A percentile compares a stretch with the other conserved stretches of the same genome.
Conservation (phyloP, 1,140 invertebrate species). For the Lerema accius region DNA sequence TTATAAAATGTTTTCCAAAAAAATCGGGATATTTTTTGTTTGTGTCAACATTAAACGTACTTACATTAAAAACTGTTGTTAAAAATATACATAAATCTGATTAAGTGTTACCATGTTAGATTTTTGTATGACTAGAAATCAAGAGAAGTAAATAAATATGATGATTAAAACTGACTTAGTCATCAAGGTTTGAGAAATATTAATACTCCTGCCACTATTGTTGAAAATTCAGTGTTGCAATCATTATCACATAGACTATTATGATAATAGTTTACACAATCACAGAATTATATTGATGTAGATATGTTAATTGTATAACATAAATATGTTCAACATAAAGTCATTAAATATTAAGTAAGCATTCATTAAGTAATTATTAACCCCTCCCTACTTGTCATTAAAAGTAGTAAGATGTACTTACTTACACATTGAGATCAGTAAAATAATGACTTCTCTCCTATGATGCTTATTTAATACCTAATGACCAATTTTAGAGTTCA, state of each 20-base stretch:
- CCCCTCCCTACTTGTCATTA: too few relatives aligned
- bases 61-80: conserved; percentile 10
- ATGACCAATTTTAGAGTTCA: conserved; percentile 28
- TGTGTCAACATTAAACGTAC: conserved; percentile 3
- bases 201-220: conserved; percentile 35
- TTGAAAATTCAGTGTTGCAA: conserved; percentile 23
- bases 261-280: conserved; percentile 31
- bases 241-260: conserved; percentile 28
- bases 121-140: conserved; percentile 17
- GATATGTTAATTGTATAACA: conserved; percentile 32
- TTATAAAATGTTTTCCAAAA: conserved; percentile 1
- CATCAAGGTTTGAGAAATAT: conserved; percentile 25
- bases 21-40: conserved; percentile 16
- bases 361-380: too few relatives aligned
- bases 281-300: conserved; percentile 32
- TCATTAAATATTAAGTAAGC: too few relatives aligned
- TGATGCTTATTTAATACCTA: too few relatives aligned
- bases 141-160: conserved; percentile 9
- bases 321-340: conserved; percentile 34
- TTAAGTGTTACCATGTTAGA: conserved; percentile 36
- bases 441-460: too few relatives aligned
- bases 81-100: too few relatives aligned
- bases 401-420: too few relatives aligned
- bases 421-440: too few relatives aligned
- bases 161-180: conserved; percentile 32